Evolutionary conservation across 2,113 vertebrate species (phyloP), one percentile per base, ranked within the genome.

Genomic region (Oceanites oceanicus): DNA sequence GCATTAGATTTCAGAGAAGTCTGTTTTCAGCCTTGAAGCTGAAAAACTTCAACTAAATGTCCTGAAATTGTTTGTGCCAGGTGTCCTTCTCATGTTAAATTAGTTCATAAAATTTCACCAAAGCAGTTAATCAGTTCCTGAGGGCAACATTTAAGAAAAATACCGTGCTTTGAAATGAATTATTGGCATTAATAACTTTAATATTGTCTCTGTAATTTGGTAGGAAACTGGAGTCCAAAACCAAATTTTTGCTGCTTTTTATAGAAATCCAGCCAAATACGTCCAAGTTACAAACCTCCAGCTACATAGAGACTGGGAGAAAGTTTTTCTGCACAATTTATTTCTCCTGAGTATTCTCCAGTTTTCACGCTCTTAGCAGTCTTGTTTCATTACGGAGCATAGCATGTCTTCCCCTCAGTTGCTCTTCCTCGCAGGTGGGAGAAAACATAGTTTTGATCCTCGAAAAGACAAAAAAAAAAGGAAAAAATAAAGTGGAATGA

Each of bases 61-160:
- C 56, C 62, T 90, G 49, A 88, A 91, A 61, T 65, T 91, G 8
- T 76, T 96, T 91, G 38, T 88, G 38, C 67, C 85, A 94, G 88
- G 85, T 92, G 88, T 96, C 78, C 13, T 89, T 11, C 58, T 76
- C 20, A 21, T 45, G n/a, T 42, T 79, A 74, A 96, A 90, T 72
- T 93, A 82, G 22, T 86, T 74, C 34, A 63, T 81, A 91, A 92
- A 86, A 81, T 87, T 91, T 89, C 1, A 3, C 84, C 22, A 3
- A 52, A 89, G 56, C 50, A 52, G 50, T 89, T 92, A 91, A 75
- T 84, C 66, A 75, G 34, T 63, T 91, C 68, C 93, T 75, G 36
- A 77, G 38, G 80, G 73, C 9, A 81, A 92, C n/a, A 72, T 55
- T 63, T 50, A 81, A 80, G 38, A 78, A 63, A 84, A 81, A 81